Evolutionary conservation across 2,888 invertebrate species (phyloP), one percentile per base, ranked within the genome.

Genomic region (Hololepta plana): DNA sequence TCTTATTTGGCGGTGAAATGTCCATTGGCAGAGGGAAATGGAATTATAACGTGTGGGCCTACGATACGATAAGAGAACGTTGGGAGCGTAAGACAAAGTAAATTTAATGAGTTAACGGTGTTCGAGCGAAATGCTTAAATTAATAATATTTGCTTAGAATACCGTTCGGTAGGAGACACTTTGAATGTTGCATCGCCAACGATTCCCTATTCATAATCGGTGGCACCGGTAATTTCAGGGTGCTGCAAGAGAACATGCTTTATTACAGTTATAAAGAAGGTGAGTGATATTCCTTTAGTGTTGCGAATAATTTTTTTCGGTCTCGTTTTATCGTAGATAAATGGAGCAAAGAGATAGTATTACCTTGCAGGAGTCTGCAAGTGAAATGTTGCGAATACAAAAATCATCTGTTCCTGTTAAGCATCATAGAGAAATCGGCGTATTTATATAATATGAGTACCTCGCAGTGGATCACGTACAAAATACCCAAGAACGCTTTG

Each of bases 1-100:
- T 47, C 30, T 32, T 53, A 15, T 47, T 46, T 32, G 55, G 54
- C 8, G 54, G 54, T 6, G 49, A 54, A 38, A 42, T 37, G 33
- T 23, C 34, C 6, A 34, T 49, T 12, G 52, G 52, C 5, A 38
- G 33, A 28, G 49, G 51, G 1, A 32, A 42, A 24, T 55, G 52
- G 52, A 52, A 52, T 35, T 30, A 26, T 4, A 45, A 45, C 34
- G 39, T 53, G 28, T 51, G 47, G 50, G 36, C 40, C 5, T 53
- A 44, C 24, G 42, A 53, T 32, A 44, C 41, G 3, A 40, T 49
- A 16, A 36, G 37, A 29, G 45, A 47, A 19, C 34, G 31, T 29
- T 53, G 52, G 53, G 36, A 43, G 24, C 35, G 36, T 25, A 44
- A 43, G 36, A 37, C 37, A 22, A 34, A 34, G 47, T 48, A 40